Percentiles rank a stretch among this genome's conserved stretches.
phyloP scores from a whole-genome alignment of 2,888 invertebrate genomes.

The Apotomis betuletana region DNA sequence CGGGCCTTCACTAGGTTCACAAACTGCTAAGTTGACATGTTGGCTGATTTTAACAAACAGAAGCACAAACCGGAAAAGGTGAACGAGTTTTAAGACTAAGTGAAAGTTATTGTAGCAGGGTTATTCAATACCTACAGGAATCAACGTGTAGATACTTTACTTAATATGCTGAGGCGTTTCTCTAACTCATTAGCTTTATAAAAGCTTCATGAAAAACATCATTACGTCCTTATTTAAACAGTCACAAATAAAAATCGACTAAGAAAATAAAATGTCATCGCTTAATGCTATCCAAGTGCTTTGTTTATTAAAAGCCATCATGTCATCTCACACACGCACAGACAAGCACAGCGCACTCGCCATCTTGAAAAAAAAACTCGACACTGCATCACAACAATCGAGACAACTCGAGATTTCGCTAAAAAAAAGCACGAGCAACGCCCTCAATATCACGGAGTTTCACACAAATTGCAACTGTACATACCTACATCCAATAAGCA shows the following conservation, averaged over 20 bases:
- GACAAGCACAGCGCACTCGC: slow-evolving; percentile 45
- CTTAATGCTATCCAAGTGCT: slow-evolving; percentile 28
- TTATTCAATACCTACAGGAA: too few relatives aligned
- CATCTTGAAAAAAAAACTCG: slow-evolving; percentile 18
- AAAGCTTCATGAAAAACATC: not conserved
- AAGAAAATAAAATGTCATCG: not conserved
- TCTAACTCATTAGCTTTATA: too few relatives aligned
- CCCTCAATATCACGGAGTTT: not conserved
- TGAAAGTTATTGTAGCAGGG: not conserved
- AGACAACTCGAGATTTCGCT: not conserved
- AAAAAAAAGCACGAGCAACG: slow-evolving; percentile 6
- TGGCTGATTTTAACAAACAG: slow-evolving; percentile 59
- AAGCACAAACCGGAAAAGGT: slow-evolving; percentile 11
- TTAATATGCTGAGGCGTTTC: too few relatives aligned
- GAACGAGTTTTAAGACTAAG: not conserved
- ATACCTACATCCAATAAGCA: slow-evolving; percentile 13
- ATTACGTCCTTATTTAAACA: too few relatives aligned
- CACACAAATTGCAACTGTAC: slow-evolving; percentile 15
- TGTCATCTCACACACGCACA: slow-evolving; percentile 54
- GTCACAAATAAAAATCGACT: too few relatives aligned
- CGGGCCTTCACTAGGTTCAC: slow-evolving; percentile 14
- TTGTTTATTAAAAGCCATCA: slow-evolving; percentile 58
- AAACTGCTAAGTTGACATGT: slow-evolving; percentile 60
- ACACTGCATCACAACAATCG: slow-evolving; percentile 3
- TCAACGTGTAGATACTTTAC: not conserved